A percentile compares a stretch with the other conserved stretches of the same genome.
These are phyloP conservation scores for Callithrix jacchus DNA, from an alignment of 2,113 vertebrate genomes.

Conservation along the genomic window DNA sequence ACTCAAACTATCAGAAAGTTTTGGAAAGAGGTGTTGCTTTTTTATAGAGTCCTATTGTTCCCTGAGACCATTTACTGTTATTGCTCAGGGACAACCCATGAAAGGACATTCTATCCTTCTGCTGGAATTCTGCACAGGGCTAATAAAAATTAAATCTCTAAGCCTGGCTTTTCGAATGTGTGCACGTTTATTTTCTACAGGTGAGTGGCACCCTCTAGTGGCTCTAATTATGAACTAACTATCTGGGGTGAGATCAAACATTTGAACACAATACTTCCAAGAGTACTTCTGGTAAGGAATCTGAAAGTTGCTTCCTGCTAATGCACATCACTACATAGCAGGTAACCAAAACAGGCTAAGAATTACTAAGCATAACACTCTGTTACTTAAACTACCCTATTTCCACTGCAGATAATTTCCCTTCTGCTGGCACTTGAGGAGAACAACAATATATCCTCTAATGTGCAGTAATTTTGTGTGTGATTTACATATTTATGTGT, in stretches of 20 bases:
- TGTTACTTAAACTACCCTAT: not conserved
- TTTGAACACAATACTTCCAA: not conserved
- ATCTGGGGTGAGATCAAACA: not conserved
- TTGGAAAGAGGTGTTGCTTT: conserved; percentile 7
- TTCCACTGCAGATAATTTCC: not conserved
- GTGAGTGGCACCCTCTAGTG: conserved; percentile 3
- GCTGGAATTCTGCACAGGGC: not conserved
- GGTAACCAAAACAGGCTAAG: not conserved
- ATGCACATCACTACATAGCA: not conserved
- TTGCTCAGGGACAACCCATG: not conserved
- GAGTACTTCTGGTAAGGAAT: not conserved
- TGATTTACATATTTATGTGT: not conserved
- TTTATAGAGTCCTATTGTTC: not conserved
- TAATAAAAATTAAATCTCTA: not conserved
- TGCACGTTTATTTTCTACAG: not conserved
- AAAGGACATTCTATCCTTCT: not conserved
- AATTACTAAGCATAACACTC: not conserved
- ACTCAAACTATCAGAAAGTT: not conserved
- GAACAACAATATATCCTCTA: not conserved
- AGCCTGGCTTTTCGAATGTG: not conserved
- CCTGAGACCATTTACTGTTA: not conserved
- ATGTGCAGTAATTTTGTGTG: not conserved
- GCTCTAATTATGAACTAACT: not conserved
- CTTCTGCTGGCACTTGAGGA: not conserved
- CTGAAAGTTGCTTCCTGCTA: not conserved